Percentiles rank a stretch among this genome's conserved stretches.
phyloP scores from a whole-genome alignment of 2,797 vertebrate species.

The Cottoperca gobio region DNA sequence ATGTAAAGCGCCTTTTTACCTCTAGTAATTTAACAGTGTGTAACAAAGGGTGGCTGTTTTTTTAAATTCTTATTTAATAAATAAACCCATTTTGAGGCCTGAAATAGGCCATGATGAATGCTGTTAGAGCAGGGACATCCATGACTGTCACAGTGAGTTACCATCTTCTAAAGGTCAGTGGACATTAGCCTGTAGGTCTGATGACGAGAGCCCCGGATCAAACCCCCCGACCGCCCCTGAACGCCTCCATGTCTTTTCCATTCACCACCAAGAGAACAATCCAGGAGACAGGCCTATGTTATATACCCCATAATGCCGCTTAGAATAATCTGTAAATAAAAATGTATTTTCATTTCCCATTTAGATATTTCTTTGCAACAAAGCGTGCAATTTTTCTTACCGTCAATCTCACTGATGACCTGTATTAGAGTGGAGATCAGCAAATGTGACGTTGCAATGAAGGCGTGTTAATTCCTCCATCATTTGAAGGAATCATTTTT shows the following conservation, averaged over 20 bases:
- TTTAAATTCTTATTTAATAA: not conserved
- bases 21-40: not conserved
- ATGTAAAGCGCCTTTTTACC: not conserved
- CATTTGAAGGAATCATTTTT: not conserved
- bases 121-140: slow-evolving; percentile 41
- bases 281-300: slow-evolving; percentile 28
- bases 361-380: not conserved
- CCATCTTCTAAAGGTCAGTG: slow-evolving; percentile 79
- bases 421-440: not conserved
- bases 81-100: slow-evolving; percentile 38
- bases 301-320: slow-evolving; percentile 12
- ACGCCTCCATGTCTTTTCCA: slow-evolving; percentile 59
- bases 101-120: slow-evolving; percentile 45
- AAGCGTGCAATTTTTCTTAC: not conserved
- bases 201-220: slow-evolving; percentile 45
- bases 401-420: not conserved
- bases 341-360: not conserved
- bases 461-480: slow-evolving; percentile 1
- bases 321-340: not conserved
- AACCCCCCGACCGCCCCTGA: slow-evolving; percentile 10
- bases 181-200: slow-evolving; percentile 74
- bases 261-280: slow-evolving; percentile 27
- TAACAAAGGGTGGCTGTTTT: not conserved
- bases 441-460: not conserved
- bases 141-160: slow-evolving; percentile 74